Conservation (phyloP, 2,888 invertebrate species). For the Oscheius sp. region DNA sequence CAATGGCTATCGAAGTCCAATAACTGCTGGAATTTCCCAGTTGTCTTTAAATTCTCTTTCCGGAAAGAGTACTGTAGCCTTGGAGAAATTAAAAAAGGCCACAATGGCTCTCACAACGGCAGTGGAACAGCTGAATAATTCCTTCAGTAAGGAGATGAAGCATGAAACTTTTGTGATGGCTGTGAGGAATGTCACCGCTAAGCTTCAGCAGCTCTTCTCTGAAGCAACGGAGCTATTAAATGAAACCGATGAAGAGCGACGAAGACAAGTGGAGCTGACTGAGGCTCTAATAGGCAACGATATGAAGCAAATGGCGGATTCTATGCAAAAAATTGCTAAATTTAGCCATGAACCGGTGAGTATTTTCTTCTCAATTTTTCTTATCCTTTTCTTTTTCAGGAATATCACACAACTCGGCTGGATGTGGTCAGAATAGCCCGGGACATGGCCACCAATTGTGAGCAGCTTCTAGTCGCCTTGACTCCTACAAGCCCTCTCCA, state of each 20-base stretch:
- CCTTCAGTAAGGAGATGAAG: slow-evolving; percentile 54
- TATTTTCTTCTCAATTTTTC: background rate
- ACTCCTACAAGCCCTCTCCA: slow-evolving; percentile 10
- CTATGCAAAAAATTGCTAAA: slow-evolving; percentile 50
- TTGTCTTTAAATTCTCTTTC: slow-evolving; percentile 1
- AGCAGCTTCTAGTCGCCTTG: slow-evolving; percentile 27
- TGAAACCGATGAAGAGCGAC: slow-evolving; percentile 36
- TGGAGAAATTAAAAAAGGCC: slow-evolving; percentile 14
- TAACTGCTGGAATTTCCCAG: background rate
- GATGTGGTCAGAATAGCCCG: slow-evolving; percentile 60
- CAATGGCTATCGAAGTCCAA: background rate
- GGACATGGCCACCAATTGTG: slow-evolving; percentile 57
- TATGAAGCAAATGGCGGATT: slow-evolving; percentile 60
- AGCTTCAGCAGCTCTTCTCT: slow-evolving; percentile 47
- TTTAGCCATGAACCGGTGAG: slow-evolving; percentile 31
- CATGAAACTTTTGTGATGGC: slow-evolving; percentile 52
- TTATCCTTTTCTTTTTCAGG: too few species aligned
- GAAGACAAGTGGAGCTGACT: slow-evolving; percentile 49
- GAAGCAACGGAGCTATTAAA: slow-evolving; percentile 38
- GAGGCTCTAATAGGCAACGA: slow-evolving; percentile 59
- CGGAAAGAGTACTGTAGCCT: slow-evolving; percentile 11
- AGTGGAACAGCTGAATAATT: slow-evolving; percentile 52
- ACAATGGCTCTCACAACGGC: slow-evolving; percentile 43
- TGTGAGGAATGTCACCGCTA: slow-evolving; percentile 46
- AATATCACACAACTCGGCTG: slow-evolving; percentile 51